Percentiles rank a stretch among this genome's conserved stretches.
Evolutionary conservation across 2,888 invertebrate genomes (phyloP).

Genomic region (Oscheius sp.): DNA sequence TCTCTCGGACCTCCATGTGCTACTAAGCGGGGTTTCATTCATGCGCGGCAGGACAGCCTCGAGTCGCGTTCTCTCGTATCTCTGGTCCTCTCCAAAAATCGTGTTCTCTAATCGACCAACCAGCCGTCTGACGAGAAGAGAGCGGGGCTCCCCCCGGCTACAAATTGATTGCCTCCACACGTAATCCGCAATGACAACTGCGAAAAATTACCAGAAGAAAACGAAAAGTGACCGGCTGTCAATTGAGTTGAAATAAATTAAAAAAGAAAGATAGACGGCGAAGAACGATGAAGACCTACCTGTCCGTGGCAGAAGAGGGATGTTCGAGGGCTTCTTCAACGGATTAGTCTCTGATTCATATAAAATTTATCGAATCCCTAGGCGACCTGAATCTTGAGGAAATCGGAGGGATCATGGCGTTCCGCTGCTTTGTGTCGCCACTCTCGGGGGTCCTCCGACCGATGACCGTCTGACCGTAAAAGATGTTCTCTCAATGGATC

Average conservation of each 20-base stretch:
- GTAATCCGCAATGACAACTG: slow-evolving; percentile 31
- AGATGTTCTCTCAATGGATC: background rate
- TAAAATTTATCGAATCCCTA: no score
- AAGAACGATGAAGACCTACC: no score
- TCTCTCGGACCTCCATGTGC: slow-evolving; percentile 25
- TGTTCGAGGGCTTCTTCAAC: no score
- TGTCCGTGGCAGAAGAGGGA: no score
- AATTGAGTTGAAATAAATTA: no score
- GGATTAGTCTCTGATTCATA: no score
- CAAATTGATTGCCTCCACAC: slow-evolving; percentile 36
- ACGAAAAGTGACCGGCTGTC: background rate
- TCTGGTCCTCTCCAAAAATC: slow-evolving; percentile 24
- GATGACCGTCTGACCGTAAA: slow-evolving; percentile 15
- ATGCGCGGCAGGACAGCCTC: slow-evolving; percentile 17
- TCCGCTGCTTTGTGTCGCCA: slow-evolving; percentile 8
- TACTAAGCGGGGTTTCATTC: slow-evolving; percentile 26
- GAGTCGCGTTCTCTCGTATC: slow-evolving; percentile 13
- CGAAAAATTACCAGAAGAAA: slow-evolving; percentile 24
- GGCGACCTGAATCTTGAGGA: no score
- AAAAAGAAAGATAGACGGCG: no score
- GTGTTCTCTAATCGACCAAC: slow-evolving; percentile 20
- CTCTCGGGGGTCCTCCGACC: slow-evolving; percentile 5
- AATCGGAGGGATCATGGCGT: background rate
- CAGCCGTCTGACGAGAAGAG: slow-evolving; percentile 16
- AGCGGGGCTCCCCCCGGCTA: slow-evolving; percentile 12